These are phyloP conservation scores for Misgurnus anguillicaudatus DNA, from an alignment of 2,113 vertebrate genomes.

Conservation along the genomic window DNA sequence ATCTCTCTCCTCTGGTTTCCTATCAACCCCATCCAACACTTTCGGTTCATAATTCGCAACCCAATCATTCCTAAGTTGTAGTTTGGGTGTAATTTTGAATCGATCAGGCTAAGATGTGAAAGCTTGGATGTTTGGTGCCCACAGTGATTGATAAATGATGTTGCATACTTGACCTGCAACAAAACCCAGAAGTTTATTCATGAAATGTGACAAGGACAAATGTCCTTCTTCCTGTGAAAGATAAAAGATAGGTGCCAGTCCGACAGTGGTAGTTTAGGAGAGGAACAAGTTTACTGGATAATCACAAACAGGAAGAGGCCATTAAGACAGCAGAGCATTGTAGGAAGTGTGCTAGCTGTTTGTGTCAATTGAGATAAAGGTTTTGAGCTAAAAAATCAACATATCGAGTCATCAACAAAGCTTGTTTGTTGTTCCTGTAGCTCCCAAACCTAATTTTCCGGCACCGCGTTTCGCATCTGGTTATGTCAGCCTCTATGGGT, in stretches of 20 bases:
- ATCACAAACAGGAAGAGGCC: slow-evolving; percentile 41
- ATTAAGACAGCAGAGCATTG: not conserved
- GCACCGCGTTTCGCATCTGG: too few species aligned
- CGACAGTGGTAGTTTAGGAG: slow-evolving; percentile 29
- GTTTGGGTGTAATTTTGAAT: slow-evolving; percentile 6
- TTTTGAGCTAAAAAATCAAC: not conserved
- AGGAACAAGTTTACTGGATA: slow-evolving; percentile 17
- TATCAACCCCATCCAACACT: slow-evolving; percentile 6
- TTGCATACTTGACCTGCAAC: not conserved
- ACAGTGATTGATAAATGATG: not conserved
- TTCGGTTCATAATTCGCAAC: not conserved
- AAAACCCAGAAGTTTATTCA: slow-evolving; percentile 1
- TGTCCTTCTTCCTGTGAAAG: slow-evolving; percentile 15
- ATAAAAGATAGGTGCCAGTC: slow-evolving; percentile 27
- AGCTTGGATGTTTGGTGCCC: slow-evolving; percentile 14
- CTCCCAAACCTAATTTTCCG: too few species aligned
- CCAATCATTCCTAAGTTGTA: not conserved
- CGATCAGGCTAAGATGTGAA: not conserved
- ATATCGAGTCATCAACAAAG: not conserved
- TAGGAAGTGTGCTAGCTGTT: slow-evolving; percentile 28
- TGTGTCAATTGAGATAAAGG: slow-evolving; percentile 2
- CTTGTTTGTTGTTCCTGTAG: too few species aligned
- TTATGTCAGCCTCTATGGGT: too few species aligned
- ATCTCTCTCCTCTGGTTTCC: slow-evolving; percentile 48
- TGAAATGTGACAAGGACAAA: slow-evolving; percentile 13